Evolutionary conservation across 2,113 vertebrate species (phyloP).

Genomic region (Embiotoca jacksoni): DNA sequence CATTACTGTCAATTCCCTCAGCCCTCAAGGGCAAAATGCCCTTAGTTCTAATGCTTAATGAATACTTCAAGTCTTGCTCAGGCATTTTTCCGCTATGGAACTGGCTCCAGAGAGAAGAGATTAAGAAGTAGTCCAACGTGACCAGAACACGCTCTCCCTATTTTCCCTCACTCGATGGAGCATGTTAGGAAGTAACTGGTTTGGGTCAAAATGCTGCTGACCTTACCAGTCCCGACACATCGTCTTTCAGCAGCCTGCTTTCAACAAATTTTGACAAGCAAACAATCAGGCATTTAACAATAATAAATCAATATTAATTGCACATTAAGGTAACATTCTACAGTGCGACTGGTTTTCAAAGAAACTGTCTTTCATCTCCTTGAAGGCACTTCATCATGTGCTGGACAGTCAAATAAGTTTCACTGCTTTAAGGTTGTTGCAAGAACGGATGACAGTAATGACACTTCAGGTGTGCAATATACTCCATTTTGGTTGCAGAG

Average conservation of each 20-base stretch:
- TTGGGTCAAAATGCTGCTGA: slow-evolving; percentile 31
- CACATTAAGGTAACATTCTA: slow-evolving; percentile 45
- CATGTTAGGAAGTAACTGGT: slow-evolving; percentile 36
- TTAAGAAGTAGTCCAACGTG: slow-evolving; percentile 44
- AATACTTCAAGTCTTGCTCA: slow-evolving; percentile 68
- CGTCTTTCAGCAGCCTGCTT: slow-evolving; percentile 32
- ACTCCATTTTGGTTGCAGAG: slow-evolving; percentile 68
- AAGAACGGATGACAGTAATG: slow-evolving; percentile 24
- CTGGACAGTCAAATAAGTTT: slow-evolving; percentile 33
- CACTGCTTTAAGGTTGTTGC: slow-evolving; percentile 29
- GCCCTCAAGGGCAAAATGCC: slow-evolving; percentile 48
- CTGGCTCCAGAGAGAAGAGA: slow-evolving; percentile 33
- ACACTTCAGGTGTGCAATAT: slow-evolving; percentile 47
- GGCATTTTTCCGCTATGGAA: slow-evolving; percentile 47
- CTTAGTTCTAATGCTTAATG: slow-evolving; percentile 53
- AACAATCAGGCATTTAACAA: slow-evolving; percentile 32
- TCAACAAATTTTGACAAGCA: slow-evolving; percentile 1
- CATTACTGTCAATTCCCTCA: slow-evolving; percentile 31
- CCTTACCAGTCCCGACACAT: slow-evolving; percentile 47
- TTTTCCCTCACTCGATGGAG: slow-evolving; percentile 57
- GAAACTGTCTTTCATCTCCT: neutral
- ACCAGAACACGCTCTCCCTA: slow-evolving; percentile 7
- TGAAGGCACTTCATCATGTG: slow-evolving; percentile 56
- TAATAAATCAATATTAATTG: slow-evolving; percentile 42
- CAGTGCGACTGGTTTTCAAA: slow-evolving; percentile 31